Percentiles rank a stretch among this genome's conserved stretches.
These are phyloP conservation scores for Aplocera efformata DNA, from an alignment of 2,888 invertebrate genomes.

Conservation along the genomic window DNA sequence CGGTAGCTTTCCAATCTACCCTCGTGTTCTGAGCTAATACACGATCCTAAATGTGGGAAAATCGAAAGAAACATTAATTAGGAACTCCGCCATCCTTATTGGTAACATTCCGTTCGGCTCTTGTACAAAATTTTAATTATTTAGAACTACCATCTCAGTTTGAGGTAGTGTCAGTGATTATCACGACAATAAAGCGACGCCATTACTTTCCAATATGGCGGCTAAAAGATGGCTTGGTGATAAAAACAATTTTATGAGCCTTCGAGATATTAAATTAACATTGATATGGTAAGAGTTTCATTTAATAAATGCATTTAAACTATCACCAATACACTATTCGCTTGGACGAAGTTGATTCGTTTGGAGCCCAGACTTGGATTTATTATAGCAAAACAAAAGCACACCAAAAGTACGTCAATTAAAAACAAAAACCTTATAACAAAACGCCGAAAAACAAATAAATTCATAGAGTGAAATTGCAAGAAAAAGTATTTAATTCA, in stretches of 20 bases:
- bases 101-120: slow-evolving; percentile 8
- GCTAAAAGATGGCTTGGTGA: no score
- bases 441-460: no score
- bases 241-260: no score
- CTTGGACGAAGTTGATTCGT: slow-evolving; percentile 47
- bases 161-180: neutral
- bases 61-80: slow-evolving; percentile 16
- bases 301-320: slow-evolving; percentile 47
- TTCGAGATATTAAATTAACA: slow-evolving; percentile 22
- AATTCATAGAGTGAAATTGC: no score
- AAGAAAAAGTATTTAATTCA: no score
- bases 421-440: no score
- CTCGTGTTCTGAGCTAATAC: slow-evolving; percentile 48
- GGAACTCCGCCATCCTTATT: slow-evolving; percentile 20
- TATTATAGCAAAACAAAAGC: neutral
- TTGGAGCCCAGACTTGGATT: slow-evolving; percentile 6
- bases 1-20: slow-evolving; percentile 59
- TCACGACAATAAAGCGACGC: no score
- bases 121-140: slow-evolving; percentile 5
- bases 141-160: neutral
- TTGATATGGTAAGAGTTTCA: slow-evolving; percentile 28
- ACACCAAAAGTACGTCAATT: no score
- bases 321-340: slow-evolving; percentile 38
- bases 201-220: no score
- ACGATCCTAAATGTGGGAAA: slow-evolving; percentile 33